phyloP scores from a whole-genome alignment of 1,140 invertebrate genomes.

The Trichogramma pretiosum region DNA sequence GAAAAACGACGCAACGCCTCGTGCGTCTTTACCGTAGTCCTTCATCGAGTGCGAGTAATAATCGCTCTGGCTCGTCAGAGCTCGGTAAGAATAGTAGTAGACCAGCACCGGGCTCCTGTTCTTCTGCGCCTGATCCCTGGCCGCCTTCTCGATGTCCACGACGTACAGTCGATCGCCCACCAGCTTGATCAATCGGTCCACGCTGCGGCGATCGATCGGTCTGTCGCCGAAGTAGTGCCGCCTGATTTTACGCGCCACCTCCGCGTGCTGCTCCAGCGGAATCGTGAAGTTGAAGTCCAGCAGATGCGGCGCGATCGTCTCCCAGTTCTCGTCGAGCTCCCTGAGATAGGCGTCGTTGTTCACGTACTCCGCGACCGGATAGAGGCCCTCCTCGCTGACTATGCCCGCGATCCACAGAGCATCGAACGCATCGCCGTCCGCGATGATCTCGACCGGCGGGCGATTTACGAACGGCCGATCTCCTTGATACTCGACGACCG shows the following conservation, averaged over 20 bases:
- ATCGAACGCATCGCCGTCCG: slow-evolving; percentile 35
- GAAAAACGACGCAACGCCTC: slow-evolving; percentile 16
- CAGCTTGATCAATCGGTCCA: slow-evolving; percentile 34
- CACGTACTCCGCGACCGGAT: slow-evolving; percentile 43
- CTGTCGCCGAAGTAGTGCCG: slow-evolving; percentile 44
- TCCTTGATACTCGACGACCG: slow-evolving; percentile 4
- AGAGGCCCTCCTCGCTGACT: slow-evolving; percentile 46
- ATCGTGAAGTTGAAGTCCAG: slow-evolving; percentile 52
- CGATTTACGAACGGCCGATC: slow-evolving; percentile 28
- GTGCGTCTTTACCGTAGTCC: slow-evolving; percentile 40
- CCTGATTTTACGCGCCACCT: slow-evolving; percentile 44
- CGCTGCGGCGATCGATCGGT: slow-evolving; percentile 27
- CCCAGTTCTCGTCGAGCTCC: slow-evolving; percentile 47
- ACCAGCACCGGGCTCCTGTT: slow-evolving; percentile 47
- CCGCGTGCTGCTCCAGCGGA: slow-evolving; percentile 31
- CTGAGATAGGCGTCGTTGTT: slow-evolving; percentile 32
- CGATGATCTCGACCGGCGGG: slow-evolving; percentile 44
- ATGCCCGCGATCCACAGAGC: slow-evolving; percentile 46
- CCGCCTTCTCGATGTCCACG: slow-evolving; percentile 43
- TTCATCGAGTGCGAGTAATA: slow-evolving; percentile 33
- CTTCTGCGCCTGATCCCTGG: slow-evolving; percentile 40
- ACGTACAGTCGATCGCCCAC: slow-evolving; percentile 50
- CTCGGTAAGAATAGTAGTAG: slow-evolving; percentile 48
- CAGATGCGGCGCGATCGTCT: slow-evolving; percentile 44
- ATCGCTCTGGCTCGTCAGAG: slow-evolving; percentile 40